Evolutionary conservation across 2,113 vertebrate genomes (phyloP).

Genomic region (Saccopteryx leptura): DNA sequence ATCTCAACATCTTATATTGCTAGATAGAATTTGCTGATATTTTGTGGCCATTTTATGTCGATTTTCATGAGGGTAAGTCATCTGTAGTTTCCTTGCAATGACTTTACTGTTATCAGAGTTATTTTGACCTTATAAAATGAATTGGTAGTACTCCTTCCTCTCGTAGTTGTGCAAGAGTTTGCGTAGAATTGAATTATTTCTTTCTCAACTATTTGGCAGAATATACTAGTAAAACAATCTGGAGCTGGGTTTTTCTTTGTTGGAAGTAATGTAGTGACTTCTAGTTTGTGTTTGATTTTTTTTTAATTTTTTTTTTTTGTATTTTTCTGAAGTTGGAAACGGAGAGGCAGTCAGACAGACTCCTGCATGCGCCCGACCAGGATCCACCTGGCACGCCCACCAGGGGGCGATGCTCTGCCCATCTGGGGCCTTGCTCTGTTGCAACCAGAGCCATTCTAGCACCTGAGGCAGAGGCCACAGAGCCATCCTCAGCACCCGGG

Average conservation of each 20-base stretch:
- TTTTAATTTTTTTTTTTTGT: too few species aligned
- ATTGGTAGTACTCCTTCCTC: too few species aligned
- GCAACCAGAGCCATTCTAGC: too few species aligned
- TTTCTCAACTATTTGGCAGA: not conserved
- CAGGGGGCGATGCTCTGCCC: too few species aligned
- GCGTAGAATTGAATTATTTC: not conserved
- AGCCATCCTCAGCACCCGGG: too few species aligned
- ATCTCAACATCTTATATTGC: not conserved
- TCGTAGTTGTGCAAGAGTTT: not conserved
- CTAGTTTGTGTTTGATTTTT: not conserved
- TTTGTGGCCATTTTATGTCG: not conserved
- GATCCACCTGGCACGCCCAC: too few species aligned
- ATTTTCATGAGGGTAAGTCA: not conserved
- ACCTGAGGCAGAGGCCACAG: too few species aligned
- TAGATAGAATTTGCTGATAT: not conserved
- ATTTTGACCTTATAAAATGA: not conserved
- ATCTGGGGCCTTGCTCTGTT: too few species aligned
- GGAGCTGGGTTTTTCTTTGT: not conserved
- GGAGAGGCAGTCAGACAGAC: too few species aligned
- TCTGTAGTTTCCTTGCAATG: not conserved
- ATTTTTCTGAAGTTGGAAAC: too few species aligned
- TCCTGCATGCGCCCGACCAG: too few species aligned
- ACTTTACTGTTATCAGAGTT: not conserved
- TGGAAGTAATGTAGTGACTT: not conserved
- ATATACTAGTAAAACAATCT: not conserved